A percentile compares a stretch with the other conserved stretches of the same genome.
phyloP scores from a whole-genome alignment of 2,113 vertebrate genomes.

The Galeopterus variegatus region DNA sequence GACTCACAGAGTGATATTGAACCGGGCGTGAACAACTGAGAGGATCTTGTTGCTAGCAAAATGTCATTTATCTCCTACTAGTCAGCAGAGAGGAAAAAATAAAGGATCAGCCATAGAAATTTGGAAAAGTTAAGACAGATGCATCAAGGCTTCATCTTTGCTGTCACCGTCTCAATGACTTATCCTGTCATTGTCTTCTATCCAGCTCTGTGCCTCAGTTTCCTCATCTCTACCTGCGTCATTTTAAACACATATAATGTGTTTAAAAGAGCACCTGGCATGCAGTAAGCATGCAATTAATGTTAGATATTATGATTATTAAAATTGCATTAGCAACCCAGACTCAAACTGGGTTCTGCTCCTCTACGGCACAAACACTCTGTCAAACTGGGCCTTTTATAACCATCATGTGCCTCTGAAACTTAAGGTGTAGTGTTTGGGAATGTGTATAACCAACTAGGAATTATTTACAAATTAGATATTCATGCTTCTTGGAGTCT shows the following conservation, averaged over 20 bases:
- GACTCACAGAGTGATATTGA: background rate
- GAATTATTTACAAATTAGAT: background rate
- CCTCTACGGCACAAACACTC: background rate
- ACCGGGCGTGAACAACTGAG: background rate
- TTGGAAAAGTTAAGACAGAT: background rate
- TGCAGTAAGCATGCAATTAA: rapidly evolving
- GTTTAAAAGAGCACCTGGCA: background rate
- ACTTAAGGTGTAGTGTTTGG: rapidly evolving
- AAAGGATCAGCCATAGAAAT: rapidly evolving
- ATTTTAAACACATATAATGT: rapidly evolving
- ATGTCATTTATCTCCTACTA: background rate
- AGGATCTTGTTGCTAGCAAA: background rate
- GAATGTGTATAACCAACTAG: rapidly evolving
- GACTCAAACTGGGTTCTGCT: background rate
- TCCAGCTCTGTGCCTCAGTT: background rate
- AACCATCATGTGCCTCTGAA: background rate
- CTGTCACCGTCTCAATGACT: background rate
- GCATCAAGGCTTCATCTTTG: background rate
- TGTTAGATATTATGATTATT: rapidly evolving
- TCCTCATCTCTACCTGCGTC: rapidly evolving
- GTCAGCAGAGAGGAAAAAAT: background rate
- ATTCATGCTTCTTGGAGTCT: background rate
- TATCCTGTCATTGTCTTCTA: background rate
- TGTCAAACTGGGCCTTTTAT: background rate
- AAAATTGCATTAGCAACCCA: background rate